Base-by-base conservation (phyloP, 35 echinoderm and acorn worm genomes). In the Stichopus chloronotus region DNA sequence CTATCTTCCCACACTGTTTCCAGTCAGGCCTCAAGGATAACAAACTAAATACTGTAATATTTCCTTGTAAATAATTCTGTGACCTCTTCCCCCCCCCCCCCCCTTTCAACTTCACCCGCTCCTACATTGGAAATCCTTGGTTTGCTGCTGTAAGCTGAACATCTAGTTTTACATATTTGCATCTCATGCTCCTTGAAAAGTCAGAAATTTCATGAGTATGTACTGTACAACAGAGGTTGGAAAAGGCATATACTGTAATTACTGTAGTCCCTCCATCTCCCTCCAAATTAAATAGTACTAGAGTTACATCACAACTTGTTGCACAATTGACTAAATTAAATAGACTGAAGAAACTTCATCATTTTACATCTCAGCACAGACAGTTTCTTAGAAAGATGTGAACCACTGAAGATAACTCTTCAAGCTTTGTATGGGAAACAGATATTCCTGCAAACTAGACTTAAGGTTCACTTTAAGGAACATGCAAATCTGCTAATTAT, bases 1-100 rank as follows among this genome's bases (percentile, higher is more conserved):
- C 79, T 55, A 8, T 83, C 53, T 83, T 83, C 79, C 53, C 79
- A 5, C 79, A 83, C 79, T 83, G 79, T 83, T 83, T 8, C 79
- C 79, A 83, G 23, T 83, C 5, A 83, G 79, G 24, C 71, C 71
- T 76, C 71, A 76, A 76, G 71, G 71, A 76, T 76, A 12, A 12
- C 71, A 76, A 76, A 76, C 5, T 76, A 76, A 76, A 76, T 4
- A 76, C 71, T 76, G 71, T 76, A 76, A 76, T 76, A 76, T 4
- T 76, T 12, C 71, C 71, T 76, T 76, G 71, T 76, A 76, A 76
- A 76, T 76, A 5, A 76, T 76, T 76, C 71, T 76, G 71, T 12
- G 71, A 76, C 17, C 71, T n/a, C n/a, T n/a, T n/a, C n/a, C n/a
- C n/a, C n/a, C n/a, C n/a, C n/a, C n/a, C n/a, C n/a, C n/a, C n/a